phyloP scores from a whole-genome alignment of 92 coral and sea anemone genomes.

The Paramuricea clavata region DNA sequence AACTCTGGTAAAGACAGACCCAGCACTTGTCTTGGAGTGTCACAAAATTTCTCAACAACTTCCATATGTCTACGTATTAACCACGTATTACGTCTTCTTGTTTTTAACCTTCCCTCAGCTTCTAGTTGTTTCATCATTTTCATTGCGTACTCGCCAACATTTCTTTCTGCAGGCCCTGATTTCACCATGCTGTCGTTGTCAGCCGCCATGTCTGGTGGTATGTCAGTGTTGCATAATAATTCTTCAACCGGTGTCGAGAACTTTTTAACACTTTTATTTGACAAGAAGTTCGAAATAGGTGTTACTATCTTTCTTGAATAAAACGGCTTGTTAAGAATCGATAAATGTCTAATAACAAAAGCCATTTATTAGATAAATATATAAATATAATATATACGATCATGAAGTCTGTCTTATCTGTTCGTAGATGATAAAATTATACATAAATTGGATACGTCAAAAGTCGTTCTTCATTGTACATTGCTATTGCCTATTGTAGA shows the following conservation, averaged over 20 bases:
- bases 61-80: conserved; percentile 53
- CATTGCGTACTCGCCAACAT: conserved; percentile 46
- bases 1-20: conserved; percentile 76
- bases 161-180: background rate
- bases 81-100: conserved; percentile 54
- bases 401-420: too few relatives aligned
- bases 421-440: background rate
- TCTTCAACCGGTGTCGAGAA: background rate
- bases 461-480: background rate
- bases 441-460: conserved; percentile 20
- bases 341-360: background rate
- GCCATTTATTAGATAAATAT: conserved; percentile 15
- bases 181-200: background rate
- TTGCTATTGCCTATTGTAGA: too few relatives aligned
- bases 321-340: background rate
- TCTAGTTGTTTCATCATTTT: conserved; percentile 41
- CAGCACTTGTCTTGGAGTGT: conserved; percentile 72
- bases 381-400: too few relatives aligned
- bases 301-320: background rate
- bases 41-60: conserved; percentile 64
- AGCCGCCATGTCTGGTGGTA: too few relatives aligned
- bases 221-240: background rate
- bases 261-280: background rate
- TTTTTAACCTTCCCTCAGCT: conserved; percentile 41
- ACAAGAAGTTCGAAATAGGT: background rate